Evolutionary conservation across 2,888 invertebrate species (phyloP), one percentile per base, ranked within the genome.

Genomic region (Philonicus albiceps): DNA sequence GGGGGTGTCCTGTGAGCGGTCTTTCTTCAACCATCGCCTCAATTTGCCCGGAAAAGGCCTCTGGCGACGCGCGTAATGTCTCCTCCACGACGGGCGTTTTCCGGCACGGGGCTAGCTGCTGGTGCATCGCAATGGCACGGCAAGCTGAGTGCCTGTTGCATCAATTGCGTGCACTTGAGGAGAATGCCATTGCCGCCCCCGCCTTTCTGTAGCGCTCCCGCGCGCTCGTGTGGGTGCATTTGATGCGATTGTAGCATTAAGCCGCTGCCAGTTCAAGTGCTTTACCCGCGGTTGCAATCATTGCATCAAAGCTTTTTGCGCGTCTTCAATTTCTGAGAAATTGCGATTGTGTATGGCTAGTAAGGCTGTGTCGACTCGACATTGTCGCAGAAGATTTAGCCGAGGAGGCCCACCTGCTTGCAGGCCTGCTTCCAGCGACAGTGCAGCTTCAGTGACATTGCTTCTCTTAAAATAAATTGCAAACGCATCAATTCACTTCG

Each of bases 161-260:
- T 81, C 34, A 81, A 81, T 81, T 81, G 37, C 81, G 81, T 81
- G 81, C 31, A 55, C 81, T 81, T 81, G 55, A 64, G 55, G 34
- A 64, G 55, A 81, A 34, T 81, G 81, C 34, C 81, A 81, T 81
- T 81, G 80, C 81, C 55, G 55, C 81, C 81, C 55, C 34, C 31
- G 49, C 22, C 34, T 81, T n/a, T 43, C 27, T 64, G 64, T 11
- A 22, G 64, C 19, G 6, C 64, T 19, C 22, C 7, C 11, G 19
- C 27, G 19, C 22, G 11, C 64, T 2, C 27, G 8, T 22, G 22
- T 22, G 64, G 19, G 64, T 64, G 16, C 49, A 19, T n/a, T 49
- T 49, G 8, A 22, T 64, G 64, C 22, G 22, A 64, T 64, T 64
- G 64, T 64, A 27, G 8, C 64, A 27, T 11, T 64, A 22, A 64